Evolutionary conservation across 2,797 vertebrate genomes (phyloP).

Genomic region (Catharus ustulatus): DNA sequence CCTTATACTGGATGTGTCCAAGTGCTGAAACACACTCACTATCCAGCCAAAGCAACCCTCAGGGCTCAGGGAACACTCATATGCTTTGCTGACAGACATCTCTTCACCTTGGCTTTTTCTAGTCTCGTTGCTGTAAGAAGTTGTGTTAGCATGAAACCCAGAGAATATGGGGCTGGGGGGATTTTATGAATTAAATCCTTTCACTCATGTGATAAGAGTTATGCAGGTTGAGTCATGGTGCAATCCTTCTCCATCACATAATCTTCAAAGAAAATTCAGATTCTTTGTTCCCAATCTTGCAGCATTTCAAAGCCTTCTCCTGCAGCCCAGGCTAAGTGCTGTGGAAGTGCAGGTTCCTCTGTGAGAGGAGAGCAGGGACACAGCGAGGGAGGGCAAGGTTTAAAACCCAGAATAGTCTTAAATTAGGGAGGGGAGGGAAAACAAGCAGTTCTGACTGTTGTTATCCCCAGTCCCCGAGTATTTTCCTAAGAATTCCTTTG

Average conservation of each 20-base stretch:
- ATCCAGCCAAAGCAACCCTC: background rate
- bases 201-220: background rate
- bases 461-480: background rate
- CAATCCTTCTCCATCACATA: background rate
- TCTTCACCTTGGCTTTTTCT: background rate
- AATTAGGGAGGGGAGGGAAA: background rate
- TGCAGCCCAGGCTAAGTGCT: background rate
- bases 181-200: background rate
- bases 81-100: background rate
- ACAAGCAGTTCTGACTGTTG: background rate
- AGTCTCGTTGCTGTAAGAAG: background rate
- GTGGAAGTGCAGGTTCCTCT: background rate
- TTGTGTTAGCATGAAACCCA: background rate
- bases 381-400: background rate
- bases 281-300: background rate
- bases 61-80: background rate
- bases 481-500: background rate
- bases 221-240: background rate
- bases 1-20: background rate
- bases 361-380: background rate
- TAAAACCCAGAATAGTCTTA: background rate
- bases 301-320: background rate
- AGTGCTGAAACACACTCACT: background rate
- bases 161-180: background rate
- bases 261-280: background rate